Evolutionary conservation across 2,888 invertebrate genomes (phyloP), one percentile per base, ranked within the genome.

Genomic region (Silvanus unidentatus): DNA sequence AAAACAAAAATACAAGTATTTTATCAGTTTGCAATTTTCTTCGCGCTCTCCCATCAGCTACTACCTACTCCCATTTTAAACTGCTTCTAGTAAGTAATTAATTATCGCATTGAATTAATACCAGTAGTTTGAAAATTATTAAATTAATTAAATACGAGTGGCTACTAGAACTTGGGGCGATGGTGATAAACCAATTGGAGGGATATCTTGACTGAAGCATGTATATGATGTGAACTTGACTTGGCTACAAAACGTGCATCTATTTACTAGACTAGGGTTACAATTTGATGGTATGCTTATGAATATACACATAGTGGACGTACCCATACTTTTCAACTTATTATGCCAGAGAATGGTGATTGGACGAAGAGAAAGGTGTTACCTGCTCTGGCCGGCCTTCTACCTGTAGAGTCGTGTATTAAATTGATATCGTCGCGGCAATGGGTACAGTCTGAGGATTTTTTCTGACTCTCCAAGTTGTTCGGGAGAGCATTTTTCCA

Each of bases 111-210:
- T 22, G 22, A 22, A 32, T 32, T 32, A 32, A 32, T 9, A 12
- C 32, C 32, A 32, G 32, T 32, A 32, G 32, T 32, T n/a, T 32
- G 13, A n/a, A 32, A 32, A 32, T 32, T 32, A 32, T 32, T 32
- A 32, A 32, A 32, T 32, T 32, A 32, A 32, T 32, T 32, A 32
- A 32, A 32, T 32, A 32, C 32, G n/a, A 32, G 11, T 32, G 32
- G 11, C 32, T 32, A 32, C 32, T n/a, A 32, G 32, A 22, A 22
- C 22, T 32, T 12, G 32, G 11, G 32, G 32, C 13, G 32, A 12
- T 32, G 10, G 32, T 32, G 32, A 32, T 32, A 32, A 32, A 32
- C 11, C 32, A 32, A 32, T 32, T 32, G n/a, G 32, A 12, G 4
- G 22, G 8, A 22, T 5, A 3, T 22, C 22, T 22, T 22, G 22